Conservation (phyloP, 2,113 vertebrate genomes). For the Gobio gobio region DNA sequence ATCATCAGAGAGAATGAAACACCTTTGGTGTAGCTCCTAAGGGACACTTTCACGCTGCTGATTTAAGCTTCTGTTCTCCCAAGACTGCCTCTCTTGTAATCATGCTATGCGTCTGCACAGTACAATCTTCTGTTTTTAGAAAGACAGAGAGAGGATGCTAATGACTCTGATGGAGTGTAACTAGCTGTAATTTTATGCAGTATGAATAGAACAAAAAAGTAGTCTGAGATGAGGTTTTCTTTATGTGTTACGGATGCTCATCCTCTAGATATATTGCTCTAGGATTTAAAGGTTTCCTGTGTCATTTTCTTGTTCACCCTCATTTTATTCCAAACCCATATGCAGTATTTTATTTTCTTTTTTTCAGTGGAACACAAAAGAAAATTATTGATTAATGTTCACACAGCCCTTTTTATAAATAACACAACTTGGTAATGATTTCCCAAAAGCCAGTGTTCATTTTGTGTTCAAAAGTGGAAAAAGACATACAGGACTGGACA, state of each 20-base stretch:
- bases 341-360: no score
- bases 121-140: conserved; percentile 40
- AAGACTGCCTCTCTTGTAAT: conserved; percentile 16
- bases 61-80: neutral
- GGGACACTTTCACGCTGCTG: conserved; percentile 34
- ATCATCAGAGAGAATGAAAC: conserved; percentile 22
- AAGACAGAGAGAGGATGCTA: conserved; percentile 32
- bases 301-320: neutral
- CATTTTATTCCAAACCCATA: neutral
- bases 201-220: conserved; percentile 16
- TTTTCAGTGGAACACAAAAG: neutral
- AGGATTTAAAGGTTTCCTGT: neutral
- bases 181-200: conserved; percentile 37
- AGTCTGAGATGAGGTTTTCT: neutral
- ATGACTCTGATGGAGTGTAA: conserved; percentile 40
- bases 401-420: no score
- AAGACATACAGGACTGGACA: neutral
- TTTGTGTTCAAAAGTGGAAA: neutral
- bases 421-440: neutral
- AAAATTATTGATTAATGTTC: neutral
- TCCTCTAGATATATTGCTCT: neutral
- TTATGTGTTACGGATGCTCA: neutral
- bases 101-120: conserved; percentile 14
- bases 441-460: neutral
- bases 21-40: conserved; percentile 2